phyloP scores from a whole-genome alignment of 1,140 invertebrate genomes.

The Aphaenogaster rudis region DNA sequence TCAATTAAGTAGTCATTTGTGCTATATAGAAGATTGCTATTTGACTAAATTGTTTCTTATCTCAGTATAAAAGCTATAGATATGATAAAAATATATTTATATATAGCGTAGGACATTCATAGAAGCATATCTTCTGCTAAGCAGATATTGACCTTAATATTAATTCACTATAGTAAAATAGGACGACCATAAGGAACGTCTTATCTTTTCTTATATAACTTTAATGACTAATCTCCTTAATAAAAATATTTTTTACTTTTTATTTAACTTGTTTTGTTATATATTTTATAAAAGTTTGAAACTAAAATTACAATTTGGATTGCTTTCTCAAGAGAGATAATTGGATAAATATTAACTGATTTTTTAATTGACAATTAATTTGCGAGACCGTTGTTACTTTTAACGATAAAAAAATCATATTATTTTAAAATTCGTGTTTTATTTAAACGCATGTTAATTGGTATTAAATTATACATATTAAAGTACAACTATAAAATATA shows the following conservation, averaged over 20 bases:
- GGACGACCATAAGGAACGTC: neutral
- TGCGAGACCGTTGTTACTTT: neutral
- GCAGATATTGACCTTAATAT: neutral
- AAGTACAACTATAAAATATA: neutral
- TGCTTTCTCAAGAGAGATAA: neutral
- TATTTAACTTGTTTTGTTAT: neutral
- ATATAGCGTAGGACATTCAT: neutral
- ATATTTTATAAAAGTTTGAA: neutral
- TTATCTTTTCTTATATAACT: neutral
- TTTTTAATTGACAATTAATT: neutral
- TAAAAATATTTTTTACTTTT: neutral
- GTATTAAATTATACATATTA: neutral
- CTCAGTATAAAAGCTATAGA: slow-evolving; percentile 2
- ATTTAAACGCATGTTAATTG: neutral
- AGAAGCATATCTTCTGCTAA: neutral
- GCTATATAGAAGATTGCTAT: neutral
- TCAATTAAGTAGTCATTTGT: neutral
- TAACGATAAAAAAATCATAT: neutral
- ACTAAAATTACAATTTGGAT: neutral
- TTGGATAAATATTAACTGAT: neutral
- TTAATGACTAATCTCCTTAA: neutral
- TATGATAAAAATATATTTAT: slow-evolving; percentile 25
- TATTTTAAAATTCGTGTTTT: neutral
- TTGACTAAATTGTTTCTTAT: slow-evolving; percentile 11
- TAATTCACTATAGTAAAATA: neutral